phyloP scores from a whole-genome alignment of 2,888 invertebrate species.

The Phytoseiulus persimilis region DNA sequence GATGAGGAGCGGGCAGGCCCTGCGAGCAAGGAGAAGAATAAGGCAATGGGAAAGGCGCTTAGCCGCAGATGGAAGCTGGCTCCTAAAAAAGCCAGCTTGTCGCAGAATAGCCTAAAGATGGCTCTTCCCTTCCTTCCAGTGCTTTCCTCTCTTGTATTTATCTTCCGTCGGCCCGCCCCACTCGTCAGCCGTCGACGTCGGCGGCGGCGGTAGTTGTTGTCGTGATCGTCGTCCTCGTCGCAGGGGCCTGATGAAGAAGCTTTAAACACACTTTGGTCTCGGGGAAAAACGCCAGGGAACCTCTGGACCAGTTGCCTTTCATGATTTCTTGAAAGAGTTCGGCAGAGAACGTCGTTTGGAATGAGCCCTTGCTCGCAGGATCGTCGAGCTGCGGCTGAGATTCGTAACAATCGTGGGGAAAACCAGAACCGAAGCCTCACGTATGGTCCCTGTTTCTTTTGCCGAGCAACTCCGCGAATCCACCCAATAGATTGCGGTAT shows the following conservation, averaged over 20 bases:
- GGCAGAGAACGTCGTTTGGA: too few relatives aligned
- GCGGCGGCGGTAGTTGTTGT: background rate
- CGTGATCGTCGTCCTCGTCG: background rate
- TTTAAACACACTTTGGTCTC: background rate
- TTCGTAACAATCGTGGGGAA: too few relatives aligned
- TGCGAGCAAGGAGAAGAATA: background rate
- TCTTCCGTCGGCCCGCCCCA: background rate
- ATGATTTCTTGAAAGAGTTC: background rate
- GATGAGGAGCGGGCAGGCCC: background rate
- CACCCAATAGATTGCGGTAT: too few relatives aligned
- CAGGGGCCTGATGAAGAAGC: background rate
- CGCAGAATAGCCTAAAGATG: background rate
- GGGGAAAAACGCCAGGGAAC: background rate
- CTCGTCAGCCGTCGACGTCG: background rate
- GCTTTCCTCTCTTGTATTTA: background rate
- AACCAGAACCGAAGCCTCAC: too few relatives aligned
- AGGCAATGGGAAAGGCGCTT: background rate
- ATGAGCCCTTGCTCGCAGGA: too few relatives aligned
- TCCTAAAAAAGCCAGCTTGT: background rate
- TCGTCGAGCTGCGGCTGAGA: too few relatives aligned
- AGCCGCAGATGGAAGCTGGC: background rate
- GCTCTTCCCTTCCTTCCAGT: background rate
- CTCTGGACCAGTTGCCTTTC: background rate
- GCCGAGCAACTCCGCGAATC: too few relatives aligned
- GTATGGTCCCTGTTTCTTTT: too few relatives aligned